Evolutionary conservation across 2,113 vertebrate genomes (phyloP).

Genomic region (Oophaga pumilio): DNA sequence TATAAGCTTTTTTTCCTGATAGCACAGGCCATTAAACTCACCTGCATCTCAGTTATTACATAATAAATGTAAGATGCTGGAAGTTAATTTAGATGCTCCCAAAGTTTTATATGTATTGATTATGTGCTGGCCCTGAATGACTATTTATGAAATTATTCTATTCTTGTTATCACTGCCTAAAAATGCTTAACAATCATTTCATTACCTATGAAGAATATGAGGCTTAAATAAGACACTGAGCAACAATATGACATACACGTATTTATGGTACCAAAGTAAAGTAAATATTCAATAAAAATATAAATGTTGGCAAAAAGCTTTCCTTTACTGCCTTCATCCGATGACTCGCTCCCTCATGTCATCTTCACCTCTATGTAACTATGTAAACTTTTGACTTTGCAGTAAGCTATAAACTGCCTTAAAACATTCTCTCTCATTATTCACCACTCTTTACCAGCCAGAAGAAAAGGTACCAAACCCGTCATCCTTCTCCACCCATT

Average conservation of each 20-base stretch:
- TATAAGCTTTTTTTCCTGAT: background rate
- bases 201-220: background rate
- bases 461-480: too few relatives aligned
- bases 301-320: too few relatives aligned
- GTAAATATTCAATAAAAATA: too few relatives aligned
- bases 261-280: background rate
- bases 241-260: background rate
- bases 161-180: background rate
- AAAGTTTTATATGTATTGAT: slow-evolving; percentile 42
- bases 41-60: slow-evolving; percentile 5
- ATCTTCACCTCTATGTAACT: too few relatives aligned
- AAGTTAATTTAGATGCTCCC: slow-evolving; percentile 15
- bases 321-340: too few relatives aligned
- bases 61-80: slow-evolving; percentile 38
- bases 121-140: background rate
- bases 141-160: background rate
- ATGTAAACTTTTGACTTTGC: too few relatives aligned
- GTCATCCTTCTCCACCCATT: too few relatives aligned
- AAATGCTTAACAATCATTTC: background rate
- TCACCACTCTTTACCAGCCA: too few relatives aligned
- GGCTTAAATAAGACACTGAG: too few relatives aligned
- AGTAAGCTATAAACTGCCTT: too few relatives aligned
- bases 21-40: slow-evolving; percentile 48
- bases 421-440: too few relatives aligned
- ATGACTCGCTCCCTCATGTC: too few relatives aligned